phyloP scores from a whole-genome alignment of 23 tunicate species.

The Styela plicata region DNA sequence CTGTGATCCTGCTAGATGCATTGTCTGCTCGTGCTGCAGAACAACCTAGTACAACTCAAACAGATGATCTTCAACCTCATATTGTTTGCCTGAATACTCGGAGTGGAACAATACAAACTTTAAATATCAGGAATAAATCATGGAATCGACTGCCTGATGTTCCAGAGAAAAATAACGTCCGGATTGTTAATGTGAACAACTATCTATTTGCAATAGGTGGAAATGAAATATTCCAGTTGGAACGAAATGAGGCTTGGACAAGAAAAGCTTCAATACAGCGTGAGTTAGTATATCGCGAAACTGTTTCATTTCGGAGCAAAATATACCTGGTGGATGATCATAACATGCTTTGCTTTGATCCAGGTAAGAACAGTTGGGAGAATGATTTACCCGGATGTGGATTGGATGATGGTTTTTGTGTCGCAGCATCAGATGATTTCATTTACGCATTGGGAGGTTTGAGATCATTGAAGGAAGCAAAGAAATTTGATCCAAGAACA shows the following conservation, averaged over 20 bases:
- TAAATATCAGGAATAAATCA: neutral
- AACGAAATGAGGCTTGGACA: neutral
- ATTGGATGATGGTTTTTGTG: neutral
- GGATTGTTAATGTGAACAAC: neutral
- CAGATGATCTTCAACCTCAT: neutral
- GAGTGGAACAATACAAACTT: neutral
- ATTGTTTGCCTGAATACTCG: neutral
- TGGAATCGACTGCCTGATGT: neutral
- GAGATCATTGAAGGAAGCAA: neutral
- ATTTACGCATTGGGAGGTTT: neutral
- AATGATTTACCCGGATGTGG: neutral
- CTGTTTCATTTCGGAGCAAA: neutral
- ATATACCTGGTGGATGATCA: neutral
- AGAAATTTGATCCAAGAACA: neutral
- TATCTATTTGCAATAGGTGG: neutral
- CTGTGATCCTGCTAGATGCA: neutral
- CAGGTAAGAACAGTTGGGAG: neutral
- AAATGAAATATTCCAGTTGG: neutral
- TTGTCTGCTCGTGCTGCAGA: neutral
- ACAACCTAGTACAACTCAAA: neutral
- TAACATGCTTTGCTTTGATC: neutral
- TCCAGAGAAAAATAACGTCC: neutral
- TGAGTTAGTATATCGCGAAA: neutral
- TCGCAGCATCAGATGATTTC: neutral
- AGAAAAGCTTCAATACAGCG: neutral